A percentile compares a stretch with the other conserved stretches of the same genome.
Evolutionary conservation across 2,113 vertebrate species (phyloP).

Genomic region (Poicephalus meyeri): DNA sequence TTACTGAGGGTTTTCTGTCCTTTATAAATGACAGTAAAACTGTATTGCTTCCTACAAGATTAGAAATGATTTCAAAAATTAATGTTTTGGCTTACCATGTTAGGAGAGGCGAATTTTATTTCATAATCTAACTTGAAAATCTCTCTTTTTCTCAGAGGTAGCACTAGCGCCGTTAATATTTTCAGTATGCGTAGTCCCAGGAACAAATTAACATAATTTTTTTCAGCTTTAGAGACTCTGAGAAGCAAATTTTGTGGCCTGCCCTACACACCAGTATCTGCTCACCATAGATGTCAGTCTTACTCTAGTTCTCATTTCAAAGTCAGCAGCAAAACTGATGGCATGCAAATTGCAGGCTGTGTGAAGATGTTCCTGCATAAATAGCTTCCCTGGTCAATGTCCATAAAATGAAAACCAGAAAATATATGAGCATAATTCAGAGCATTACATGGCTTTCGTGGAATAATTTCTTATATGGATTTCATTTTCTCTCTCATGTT

Average conservation of each 20-base stretch:
- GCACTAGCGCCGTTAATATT: neutral
- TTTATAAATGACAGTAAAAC: neutral
- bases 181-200: neutral
- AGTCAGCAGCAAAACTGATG: neutral
- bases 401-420: neutral
- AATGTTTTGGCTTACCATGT: neutral
- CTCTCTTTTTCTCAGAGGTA: neutral
- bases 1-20: neutral
- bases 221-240: neutral
- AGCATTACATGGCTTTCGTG: neutral
- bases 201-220: conserved; percentile 7
- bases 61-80: neutral
- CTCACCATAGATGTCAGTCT: neutral
- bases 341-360: neutral
- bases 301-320: neutral
- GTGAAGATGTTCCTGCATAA: neutral
- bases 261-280: neutral
- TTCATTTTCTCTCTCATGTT: neutral
- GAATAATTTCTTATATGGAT: neutral
- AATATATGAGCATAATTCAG: neutral
- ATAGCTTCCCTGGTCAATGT: neutral
- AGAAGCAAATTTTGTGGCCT: neutral
- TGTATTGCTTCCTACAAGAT: neutral
- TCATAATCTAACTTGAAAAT: neutral
- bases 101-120: neutral